Conservation (phyloP, 1,140 invertebrate genomes). For the Bombus picipes region DNA sequence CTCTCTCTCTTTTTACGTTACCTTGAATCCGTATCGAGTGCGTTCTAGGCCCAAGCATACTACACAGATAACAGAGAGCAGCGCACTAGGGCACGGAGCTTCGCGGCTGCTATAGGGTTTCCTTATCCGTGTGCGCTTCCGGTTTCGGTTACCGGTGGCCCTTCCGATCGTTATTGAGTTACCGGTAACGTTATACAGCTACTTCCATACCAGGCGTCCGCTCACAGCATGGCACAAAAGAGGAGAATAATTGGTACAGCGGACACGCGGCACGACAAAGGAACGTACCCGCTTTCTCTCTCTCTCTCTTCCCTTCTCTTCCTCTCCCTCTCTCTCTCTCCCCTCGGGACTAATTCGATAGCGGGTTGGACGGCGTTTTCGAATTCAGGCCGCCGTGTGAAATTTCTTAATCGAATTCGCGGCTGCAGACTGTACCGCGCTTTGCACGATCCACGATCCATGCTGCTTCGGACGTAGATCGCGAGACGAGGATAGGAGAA, state of each 20-base stretch:
- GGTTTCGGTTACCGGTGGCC: slow-evolving; percentile 55
- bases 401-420: slow-evolving; percentile 47
- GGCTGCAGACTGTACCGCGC: neutral
- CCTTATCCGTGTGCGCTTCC: slow-evolving; percentile 59
- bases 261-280: slow-evolving; percentile 29
- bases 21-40: neutral
- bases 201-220: slow-evolving; percentile 25
- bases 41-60: neutral
- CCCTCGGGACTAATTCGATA: slow-evolving; percentile 40
- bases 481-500: neutral
- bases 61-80: neutral
- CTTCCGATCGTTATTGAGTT: slow-evolving; percentile 66
- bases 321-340: neutral
- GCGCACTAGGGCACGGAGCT: slow-evolving; percentile 9
- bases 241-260: slow-evolving; percentile 55
- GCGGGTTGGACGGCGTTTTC: slow-evolving; percentile 1
- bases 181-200: slow-evolving; percentile 60
- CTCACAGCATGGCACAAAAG: slow-evolving; percentile 31
- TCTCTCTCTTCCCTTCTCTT: neutral
- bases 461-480: neutral
- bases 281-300: neutral
- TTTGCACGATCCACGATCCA: neutral
- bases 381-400: slow-evolving; percentile 22
- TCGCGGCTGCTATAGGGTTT: slow-evolving; percentile 43
- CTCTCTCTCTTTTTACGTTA: neutral